Percentiles rank a stretch among this genome's conserved stretches.
These are phyloP conservation scores for Rhizoglyphus robini DNA, from an alignment of 1,140 invertebrate genomes.

Conservation along the genomic window DNA sequence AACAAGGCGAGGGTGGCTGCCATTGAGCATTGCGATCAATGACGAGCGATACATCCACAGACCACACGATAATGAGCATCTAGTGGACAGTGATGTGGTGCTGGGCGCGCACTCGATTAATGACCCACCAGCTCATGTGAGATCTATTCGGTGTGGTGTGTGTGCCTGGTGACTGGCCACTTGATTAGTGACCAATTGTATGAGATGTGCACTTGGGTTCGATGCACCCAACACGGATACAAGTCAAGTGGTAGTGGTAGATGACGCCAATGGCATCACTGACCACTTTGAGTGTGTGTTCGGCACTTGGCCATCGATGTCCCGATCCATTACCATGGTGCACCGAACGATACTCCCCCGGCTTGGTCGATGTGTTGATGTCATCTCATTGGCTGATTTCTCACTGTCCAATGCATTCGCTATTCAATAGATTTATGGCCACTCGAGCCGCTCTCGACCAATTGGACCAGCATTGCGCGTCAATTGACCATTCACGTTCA, in stretches of 20 bases:
- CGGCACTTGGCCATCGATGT: not conserved
- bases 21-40: not conserved
- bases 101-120: not conserved
- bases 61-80: not conserved
- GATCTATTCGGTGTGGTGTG: too few species aligned
- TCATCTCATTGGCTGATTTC: not conserved
- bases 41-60: not conserved
- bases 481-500: not conserved
- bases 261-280: not conserved
- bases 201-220: not conserved
- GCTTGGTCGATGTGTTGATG: too few species aligned
- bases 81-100: not conserved
- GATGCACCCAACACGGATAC: constrained; percentile 10
- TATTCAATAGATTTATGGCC: too few species aligned
- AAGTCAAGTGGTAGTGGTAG: not conserved
- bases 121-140: not conserved
- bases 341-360: too few species aligned
- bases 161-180: not conserved
- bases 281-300: not conserved
- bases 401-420: too few species aligned
- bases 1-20: not conserved
- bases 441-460: too few species aligned
- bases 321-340: too few species aligned
- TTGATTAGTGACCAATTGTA: constrained; percentile 13
- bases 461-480: too few species aligned